Base-by-base conservation (phyloP, 1,140 invertebrate species). In the Drosophila yakuba region DNA sequence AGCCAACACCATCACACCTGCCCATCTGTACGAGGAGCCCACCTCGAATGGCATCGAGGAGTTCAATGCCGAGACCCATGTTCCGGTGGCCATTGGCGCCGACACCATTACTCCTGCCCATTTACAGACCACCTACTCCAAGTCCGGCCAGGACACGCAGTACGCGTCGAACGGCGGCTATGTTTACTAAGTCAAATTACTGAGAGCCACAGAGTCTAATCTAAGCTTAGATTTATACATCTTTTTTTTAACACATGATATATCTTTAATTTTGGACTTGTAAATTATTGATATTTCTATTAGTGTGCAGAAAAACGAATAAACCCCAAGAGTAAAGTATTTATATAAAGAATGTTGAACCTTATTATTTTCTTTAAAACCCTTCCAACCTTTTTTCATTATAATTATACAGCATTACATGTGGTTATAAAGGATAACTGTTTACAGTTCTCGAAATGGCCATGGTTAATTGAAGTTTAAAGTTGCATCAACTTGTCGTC, bases 151-250 rank as follows among this genome's bases (percentile, higher is more conserved):
- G 15, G 82, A 52, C 23, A 89, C 84, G 6, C 80, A 90, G 41
- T 89, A 89, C 52, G 84, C 48, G 4, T 51, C 84, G n/a, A 89
- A 89, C 38, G 84, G 84, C 41, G 84, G 84, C 20, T 89, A 89
- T 58, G 78, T 89, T 14, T 88, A 88, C 63, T 88, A 89, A 68
- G 17, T 12, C n/a, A 36, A 58, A 6, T 14, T 7, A 28, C 3
- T 50, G 48, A 28, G 36, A n/a, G 32, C 32, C 41, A 7, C 2
- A 69, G 15, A 56, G 41, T 48, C 67, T 67, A 55, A 32, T 69
- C 23, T 69, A 48, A 48, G 47, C 44, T 14, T 38, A 44, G 28
- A 54, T n/a, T 38, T 4, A 15, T 17, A 54, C 6, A 15, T 7
- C 5, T 17, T 25, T n/a, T 63, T 63, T 61, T 35, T 28, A 47